Evolutionary conservation across 2,797 vertebrate genomes (phyloP), one percentile per base, ranked within the genome.

Genomic region (Emydoidea blandingii): DNA sequence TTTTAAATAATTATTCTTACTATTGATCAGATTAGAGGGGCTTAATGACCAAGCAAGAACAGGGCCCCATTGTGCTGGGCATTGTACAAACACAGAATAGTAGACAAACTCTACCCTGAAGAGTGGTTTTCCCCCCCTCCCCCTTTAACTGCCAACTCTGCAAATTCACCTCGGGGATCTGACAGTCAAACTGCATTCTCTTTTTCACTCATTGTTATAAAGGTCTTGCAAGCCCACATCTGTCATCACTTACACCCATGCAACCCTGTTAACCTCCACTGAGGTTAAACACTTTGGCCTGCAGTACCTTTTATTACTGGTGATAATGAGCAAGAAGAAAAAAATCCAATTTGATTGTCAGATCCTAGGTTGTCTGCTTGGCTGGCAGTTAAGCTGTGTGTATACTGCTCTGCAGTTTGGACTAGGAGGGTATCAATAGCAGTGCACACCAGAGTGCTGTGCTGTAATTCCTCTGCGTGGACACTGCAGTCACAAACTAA

Each of bases 191-290:
- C 12, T 53, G 18, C 19, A 83, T 1, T 2, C 88, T 91, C 2
- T 2, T 87, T 44, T 74, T 88, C 12, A 34, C 5, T 76, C 85
- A 2, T 47, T 93, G 9, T 93, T 95, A 94, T 74, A 81, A 85
- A 89, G 6, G 37, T 79, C 1, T 52, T 78, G 74, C 74, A 78
- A 78, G 74, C 41, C 44, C 5, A 72, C 37, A 72, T 72, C 37
- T 72, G 37, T 72, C 68, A 72, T 72, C 68, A 41, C 19, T 29
- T 78, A 78, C 7, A 47, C 41, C 2, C 41, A 23, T 76, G 37
- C 25, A 76, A 78, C 29, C 44, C 41, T 49, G 74, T 14, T 49
- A 47, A 78, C 27, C 44, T 78, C 44, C 27, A 78, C 27, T 9
- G 41, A 47, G 25, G 74, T 59, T 53, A 31, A 5, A 0, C 21